Conservation (phyloP, 2,888 invertebrate genomes). For the Eilema sororculum region DNA sequence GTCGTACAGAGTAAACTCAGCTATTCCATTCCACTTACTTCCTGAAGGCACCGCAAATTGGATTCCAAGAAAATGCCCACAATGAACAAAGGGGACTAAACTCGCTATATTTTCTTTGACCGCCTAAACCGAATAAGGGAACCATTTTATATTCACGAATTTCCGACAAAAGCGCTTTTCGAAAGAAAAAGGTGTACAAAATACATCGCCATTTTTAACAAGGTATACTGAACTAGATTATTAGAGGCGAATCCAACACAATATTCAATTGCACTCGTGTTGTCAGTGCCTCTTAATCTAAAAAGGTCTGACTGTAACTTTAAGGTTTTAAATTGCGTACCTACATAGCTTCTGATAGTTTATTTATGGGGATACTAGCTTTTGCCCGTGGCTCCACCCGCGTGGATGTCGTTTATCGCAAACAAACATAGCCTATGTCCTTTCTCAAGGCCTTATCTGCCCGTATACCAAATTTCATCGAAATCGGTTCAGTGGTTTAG, state of each 20-base stretch:
- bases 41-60: not conserved
- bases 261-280: not conserved
- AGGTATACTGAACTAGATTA: not conserved
- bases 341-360: no score
- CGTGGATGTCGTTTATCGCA: no score
- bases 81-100: not conserved
- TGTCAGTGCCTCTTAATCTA: not conserved
- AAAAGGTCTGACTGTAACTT: not conserved
- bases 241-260: not conserved
- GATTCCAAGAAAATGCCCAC: not conserved
- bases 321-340: no score
- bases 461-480: no score
- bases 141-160: not conserved
- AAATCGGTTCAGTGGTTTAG: no score
- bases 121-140: not conserved
- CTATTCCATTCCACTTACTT: not conserved
- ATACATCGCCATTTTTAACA: constrained; percentile 5
- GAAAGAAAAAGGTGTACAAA: not conserved
- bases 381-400: no score
- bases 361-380: no score
- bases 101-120: not conserved
- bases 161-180: constrained; percentile 2
- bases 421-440: no score
- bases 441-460: no score
- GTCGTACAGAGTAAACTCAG: not conserved